Percentiles rank a stretch among this genome's conserved stretches.
phyloP scores from a whole-genome alignment of 2,888 invertebrate genomes.

The Iphiclides podalirius region DNA sequence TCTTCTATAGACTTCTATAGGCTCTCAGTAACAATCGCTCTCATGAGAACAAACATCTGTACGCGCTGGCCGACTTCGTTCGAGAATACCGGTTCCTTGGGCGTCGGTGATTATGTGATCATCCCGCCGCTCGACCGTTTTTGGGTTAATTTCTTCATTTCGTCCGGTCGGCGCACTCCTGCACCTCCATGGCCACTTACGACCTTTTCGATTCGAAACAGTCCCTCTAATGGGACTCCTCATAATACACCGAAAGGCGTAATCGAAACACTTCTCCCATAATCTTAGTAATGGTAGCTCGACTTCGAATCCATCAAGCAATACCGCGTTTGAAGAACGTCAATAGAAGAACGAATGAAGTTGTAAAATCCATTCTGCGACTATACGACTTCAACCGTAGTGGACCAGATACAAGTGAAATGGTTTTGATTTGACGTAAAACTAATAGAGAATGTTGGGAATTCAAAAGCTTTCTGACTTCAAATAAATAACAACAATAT shows the following conservation, averaged over 20 bases:
- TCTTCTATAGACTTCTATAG: too few relatives aligned
- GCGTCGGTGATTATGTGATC: conserved; percentile 68
- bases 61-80: conserved; percentile 37
- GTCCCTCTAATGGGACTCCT: conserved; percentile 68
- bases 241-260: conserved; percentile 37
- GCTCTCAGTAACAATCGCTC: conserved; percentile 43
- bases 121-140: conserved; percentile 67
- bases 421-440: conserved; percentile 9
- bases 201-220: conserved; percentile 41
- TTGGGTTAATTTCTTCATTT: conserved; percentile 73
- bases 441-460: too few relatives aligned
- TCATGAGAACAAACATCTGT: conserved; percentile 49
- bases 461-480: too few relatives aligned
- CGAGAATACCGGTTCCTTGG: conserved; percentile 52
- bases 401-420: conserved; percentile 21
- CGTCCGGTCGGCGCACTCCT: conserved; percentile 48
- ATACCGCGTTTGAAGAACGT: conserved; percentile 23
- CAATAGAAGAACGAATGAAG: conserved; percentile 33
- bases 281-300: conserved; percentile 38
- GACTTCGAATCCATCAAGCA: conserved; percentile 23
- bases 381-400: conserved; percentile 28
- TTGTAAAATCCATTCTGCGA: conserved; percentile 35
- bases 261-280: conserved; percentile 38
- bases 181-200: conserved; percentile 32
- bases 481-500: too few relatives aligned